Percentiles rank a stretch among this genome's conserved stretches.
Conservation (phyloP, 2,888 invertebrate species). For the Pollenia amentaria region DNA sequence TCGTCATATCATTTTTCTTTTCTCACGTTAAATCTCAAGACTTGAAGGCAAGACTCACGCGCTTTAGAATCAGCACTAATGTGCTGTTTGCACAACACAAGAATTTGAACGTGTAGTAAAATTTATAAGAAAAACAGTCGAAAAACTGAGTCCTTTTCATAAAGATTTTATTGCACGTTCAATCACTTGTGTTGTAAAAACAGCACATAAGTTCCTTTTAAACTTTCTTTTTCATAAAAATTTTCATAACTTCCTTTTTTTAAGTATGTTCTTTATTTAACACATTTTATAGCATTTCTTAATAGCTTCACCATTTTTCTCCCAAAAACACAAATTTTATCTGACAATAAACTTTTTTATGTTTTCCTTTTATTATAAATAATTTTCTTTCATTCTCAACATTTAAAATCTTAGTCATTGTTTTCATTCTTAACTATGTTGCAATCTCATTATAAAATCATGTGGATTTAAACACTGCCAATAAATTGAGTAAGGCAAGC, state of each 20-base stretch:
- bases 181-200: no score
- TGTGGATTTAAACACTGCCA: neutral
- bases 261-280: neutral
- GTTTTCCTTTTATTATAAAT: conserved; percentile 13
- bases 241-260: conserved; percentile 16
- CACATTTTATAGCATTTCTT: neutral
- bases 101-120: no score
- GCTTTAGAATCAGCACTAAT: no score
- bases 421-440: conserved; percentile 41
- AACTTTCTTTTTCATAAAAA: neutral
- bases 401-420: conserved; percentile 40
- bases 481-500: neutral
- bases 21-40: no score
- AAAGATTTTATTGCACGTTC: no score
- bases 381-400: conserved; percentile 21
- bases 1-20: no score
- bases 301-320: conserved; percentile 4
- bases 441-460: conserved; percentile 42
- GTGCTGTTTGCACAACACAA: no score
- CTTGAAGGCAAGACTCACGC: no score
- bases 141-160: no score
- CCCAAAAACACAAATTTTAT: conserved; percentile 2
- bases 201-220: no score
- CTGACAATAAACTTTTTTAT: neutral
- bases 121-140: no score